Evolutionary conservation across 2,113 vertebrate genomes (phyloP).

Genomic region (Pipa parva): DNA sequence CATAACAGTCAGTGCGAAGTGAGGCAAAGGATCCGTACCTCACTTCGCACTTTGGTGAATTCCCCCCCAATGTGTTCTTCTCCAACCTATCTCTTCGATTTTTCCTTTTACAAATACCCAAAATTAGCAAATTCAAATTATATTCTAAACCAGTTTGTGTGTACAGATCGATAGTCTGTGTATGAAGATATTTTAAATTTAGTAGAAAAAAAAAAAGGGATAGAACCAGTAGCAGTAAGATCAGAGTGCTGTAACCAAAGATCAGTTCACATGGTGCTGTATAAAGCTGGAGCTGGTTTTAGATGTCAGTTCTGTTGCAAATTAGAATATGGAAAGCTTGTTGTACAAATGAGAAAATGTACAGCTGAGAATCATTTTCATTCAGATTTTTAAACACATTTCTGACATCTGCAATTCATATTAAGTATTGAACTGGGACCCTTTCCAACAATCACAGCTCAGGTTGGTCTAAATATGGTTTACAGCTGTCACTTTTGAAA

Average conservation of each 20-base stretch:
- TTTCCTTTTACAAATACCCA: too few relatives aligned
- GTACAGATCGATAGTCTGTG: too few relatives aligned
- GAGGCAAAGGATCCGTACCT: too few relatives aligned
- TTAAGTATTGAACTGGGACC: slow-evolving; percentile 48
- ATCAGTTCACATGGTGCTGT: background rate
- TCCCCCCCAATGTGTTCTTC: too few relatives aligned
- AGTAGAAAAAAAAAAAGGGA: background rate
- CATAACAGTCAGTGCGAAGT: too few relatives aligned
- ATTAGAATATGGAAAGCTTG: slow-evolving; percentile 15
- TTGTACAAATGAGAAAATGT: background rate
- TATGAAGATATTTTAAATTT: background rate
- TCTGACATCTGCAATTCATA: slow-evolving; percentile 51
- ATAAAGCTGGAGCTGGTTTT: slow-evolving; percentile 9
- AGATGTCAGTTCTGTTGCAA: slow-evolving; percentile 5
- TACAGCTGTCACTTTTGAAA: slow-evolving; percentile 55
- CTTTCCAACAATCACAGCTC: slow-evolving; percentile 49
- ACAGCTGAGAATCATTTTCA: background rate
- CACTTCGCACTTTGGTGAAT: too few relatives aligned
- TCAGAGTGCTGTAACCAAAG: background rate
- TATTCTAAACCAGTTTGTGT: too few relatives aligned
- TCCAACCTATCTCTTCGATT: too few relatives aligned
- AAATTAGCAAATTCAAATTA: too few relatives aligned
- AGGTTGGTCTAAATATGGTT: slow-evolving; percentile 54
- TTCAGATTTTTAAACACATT: slow-evolving; percentile 44
- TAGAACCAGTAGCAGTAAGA: background rate